A percentile compares a stretch with the other conserved stretches of the same genome.
phyloP scores from a whole-genome alignment of 2,113 vertebrate genomes.

The Ammodramus savannarum region DNA sequence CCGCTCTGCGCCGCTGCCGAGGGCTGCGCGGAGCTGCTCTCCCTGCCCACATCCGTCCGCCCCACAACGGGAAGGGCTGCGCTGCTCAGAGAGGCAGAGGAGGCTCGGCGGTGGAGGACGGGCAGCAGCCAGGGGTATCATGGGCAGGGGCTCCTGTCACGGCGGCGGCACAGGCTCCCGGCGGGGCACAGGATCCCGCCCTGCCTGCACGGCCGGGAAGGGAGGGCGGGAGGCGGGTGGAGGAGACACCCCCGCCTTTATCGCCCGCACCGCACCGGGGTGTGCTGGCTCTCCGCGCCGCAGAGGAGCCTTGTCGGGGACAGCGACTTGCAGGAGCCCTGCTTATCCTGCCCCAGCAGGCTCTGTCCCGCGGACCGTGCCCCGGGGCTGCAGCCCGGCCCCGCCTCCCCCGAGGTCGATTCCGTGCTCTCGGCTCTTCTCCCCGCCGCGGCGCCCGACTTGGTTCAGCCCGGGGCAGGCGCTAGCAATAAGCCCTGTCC shows the following conservation, averaged over 20 bases:
- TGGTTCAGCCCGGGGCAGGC: constrained; percentile 56
- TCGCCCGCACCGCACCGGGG: neutral
- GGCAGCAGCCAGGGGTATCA: fast-evolving
- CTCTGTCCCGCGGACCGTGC: too few species aligned
- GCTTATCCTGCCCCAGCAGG: neutral
- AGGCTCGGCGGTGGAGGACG: fast-evolving
- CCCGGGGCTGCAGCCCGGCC: too few species aligned
- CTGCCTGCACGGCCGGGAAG: neutral
- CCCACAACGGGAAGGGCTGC: fast-evolving
- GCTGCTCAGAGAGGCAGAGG: fast-evolving
- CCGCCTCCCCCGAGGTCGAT: neutral
- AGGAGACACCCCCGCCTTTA: neutral
- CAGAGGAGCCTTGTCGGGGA: neutral
- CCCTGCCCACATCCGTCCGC: neutral
- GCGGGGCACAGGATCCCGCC: neutral
- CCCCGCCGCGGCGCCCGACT: neutral
- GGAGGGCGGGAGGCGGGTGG: neutral
- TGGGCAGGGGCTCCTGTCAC: neutral
- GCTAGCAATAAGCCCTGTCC: constrained; percentile 6
- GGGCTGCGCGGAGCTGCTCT: neutral
- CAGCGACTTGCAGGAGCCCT: neutral
- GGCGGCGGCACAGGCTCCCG: fast-evolving
- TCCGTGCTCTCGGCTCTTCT: neutral
- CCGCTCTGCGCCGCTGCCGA: neutral
- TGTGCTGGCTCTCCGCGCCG: neutral